Percentiles rank a stretch among this genome's conserved stretches.
These are phyloP conservation scores for Neofelis nebulosa DNA, from an alignment of 2,113 vertebrate species.

Conservation along the genomic window DNA sequence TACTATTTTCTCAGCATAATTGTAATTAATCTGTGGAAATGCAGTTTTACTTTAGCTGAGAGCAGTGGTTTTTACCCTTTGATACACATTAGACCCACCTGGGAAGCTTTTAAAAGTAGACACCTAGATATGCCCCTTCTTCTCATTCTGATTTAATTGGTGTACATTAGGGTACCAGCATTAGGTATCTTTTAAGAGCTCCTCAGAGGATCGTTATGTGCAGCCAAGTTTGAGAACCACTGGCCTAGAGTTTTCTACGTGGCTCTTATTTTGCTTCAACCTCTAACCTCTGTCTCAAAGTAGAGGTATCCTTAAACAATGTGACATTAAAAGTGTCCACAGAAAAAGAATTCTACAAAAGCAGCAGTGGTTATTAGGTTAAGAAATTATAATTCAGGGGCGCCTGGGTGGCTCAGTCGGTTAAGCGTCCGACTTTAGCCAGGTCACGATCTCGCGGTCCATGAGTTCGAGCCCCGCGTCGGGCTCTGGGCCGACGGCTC, in stretches of 20 bases:
- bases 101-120: background rate
- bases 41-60: background rate
- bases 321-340: background rate
- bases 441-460: no score
- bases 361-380: background rate
- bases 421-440: no score
- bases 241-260: background rate
- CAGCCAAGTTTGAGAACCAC: background rate
- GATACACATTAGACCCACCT: background rate
- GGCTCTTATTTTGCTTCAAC: background rate
- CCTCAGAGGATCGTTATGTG: background rate
- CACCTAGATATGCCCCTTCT: background rate
- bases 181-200: background rate
- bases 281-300: background rate
- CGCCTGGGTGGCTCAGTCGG: no score
- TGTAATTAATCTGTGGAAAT: background rate
- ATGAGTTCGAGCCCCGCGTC: no score
- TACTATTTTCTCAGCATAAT: background rate
- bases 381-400: background rate
- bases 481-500: no score
- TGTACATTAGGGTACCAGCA: background rate
- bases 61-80: constrained; percentile 1
- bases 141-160: background rate
- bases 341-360: background rate
- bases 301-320: background rate